Evolutionary conservation across 2,888 invertebrate species (phyloP), one percentile per base, ranked within the genome.

Genomic region (Pachymerium ferrugineum): DNA sequence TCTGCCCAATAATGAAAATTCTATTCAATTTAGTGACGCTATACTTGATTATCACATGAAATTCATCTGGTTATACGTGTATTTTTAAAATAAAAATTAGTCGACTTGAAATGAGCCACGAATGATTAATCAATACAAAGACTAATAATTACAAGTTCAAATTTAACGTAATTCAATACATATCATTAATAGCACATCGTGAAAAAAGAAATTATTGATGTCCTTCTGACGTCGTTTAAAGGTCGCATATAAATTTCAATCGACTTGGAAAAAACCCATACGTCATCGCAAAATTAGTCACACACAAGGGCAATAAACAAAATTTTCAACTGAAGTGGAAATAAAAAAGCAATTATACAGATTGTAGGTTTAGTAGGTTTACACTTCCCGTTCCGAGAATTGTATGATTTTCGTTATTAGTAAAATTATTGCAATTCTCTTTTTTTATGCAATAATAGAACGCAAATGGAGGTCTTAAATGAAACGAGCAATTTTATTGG

Each of bases 401-500:
- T 16, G 6, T 47, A 16, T 16, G 19, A 22, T 16, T 47, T 19
- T 47, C 16, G 47, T 47, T 47, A 47, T 47, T 47, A 47, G 10
- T 22, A 22, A 4, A 47, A 47, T 47, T n/a, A 22, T 47, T 22
- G 47, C 10, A n/a, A 19, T 47, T 47, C 22, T 22, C 19, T n/a
- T 22, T 47, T 5, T 16, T 47, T 47, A 6, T 16, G 47, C 47
- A 47, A 47, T 47, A 47, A 47, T 47, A 47, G 47, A 47, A 47
- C 22, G 47, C 47, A 47, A 47, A 47, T 47, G 19, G 47, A 47
- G 16, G 47, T 47, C 47, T 22, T 47, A 47, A 47, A 47, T 19
- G 47, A 47, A 47, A 47, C 47, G 47, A 47, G 47, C 47, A 47
- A 16, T 47, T 47, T 47, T 47, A 47, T 47, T 47, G 19, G 47